Evolutionary conservation across 1,140 invertebrate genomes (phyloP), one percentile per base, ranked within the genome.

Genomic region (Eriocheir sinensis): DNA sequence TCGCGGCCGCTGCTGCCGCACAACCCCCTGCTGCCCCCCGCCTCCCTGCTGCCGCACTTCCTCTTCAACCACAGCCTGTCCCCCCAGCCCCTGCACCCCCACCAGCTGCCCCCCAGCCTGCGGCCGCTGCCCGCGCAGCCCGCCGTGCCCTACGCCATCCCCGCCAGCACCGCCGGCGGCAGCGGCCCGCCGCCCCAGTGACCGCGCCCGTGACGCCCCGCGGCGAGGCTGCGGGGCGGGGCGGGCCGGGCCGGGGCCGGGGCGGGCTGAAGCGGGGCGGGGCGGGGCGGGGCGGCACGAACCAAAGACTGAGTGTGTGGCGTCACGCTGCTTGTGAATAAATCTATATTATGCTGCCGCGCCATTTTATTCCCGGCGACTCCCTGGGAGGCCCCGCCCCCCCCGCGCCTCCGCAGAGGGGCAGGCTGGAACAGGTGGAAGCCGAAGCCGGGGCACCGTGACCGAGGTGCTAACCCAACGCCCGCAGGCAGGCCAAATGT

Each of bases 1-100:
- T 94, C 94, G 32, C 79, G 94, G 27, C 94, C 94, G 8, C 94
- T 94, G 8, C 90, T 94, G 44, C 94, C 94, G 0, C 94, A 94
- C 36, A 94, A 91, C 34, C 89, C 94, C 17, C 89, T 94, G 3
- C 81, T 94, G 94, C 81, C 94, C 32, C 94, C 94, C 2, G 89
- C 94, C 41, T 94, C 94, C 0, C 80, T 94, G 30, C 48, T 94
- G 44, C 94, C 94, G 80, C 94, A 90, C 53, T 94, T 94, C 89
- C 89, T 94, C 9, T 90, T 94, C 41, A 89, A 89, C 12, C 94
- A 44, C 30, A 40, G 32, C 17, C 81, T 94, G n/a, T 34, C 81
- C n/a, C 92, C 79, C 6, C 91, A 79, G 21, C 91, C 79, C 8
- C 48, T 81, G 12, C 94, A 91, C 79, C 80, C 80, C 27, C 72